Conservation (phyloP, 2,888 invertebrate genomes). For the Pristionchus entomophagus region DNA sequence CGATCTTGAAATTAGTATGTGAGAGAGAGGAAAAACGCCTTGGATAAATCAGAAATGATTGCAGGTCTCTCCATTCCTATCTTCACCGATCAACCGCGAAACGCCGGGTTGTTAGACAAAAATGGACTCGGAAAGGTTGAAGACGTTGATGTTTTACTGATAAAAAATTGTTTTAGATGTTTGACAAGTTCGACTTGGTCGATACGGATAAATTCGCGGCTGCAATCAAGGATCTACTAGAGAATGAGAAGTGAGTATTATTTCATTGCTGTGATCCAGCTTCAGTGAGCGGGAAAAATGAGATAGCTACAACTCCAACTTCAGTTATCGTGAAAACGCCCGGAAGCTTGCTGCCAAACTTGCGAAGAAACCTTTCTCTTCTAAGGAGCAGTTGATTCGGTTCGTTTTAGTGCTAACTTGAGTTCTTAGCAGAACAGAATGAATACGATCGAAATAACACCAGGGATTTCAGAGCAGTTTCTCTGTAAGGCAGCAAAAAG, state of each 20-base stretch:
- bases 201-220: slow-evolving; percentile 20
- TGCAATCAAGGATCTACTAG: slow-evolving; percentile 18
- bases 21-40: too few species aligned
- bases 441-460: too few species aligned
- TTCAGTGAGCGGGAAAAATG: too few species aligned
- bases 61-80: slow-evolving; percentile 21
- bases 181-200: not conserved
- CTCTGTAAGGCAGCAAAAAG: too few species aligned
- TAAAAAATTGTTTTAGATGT: not conserved
- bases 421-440: too few species aligned
- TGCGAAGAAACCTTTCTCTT: not conserved
- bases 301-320: not conserved
- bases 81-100: slow-evolving; percentile 39
- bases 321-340: slow-evolving; percentile 15
- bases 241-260: not conserved
- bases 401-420: too few species aligned
- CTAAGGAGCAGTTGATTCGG: not conserved
- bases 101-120: not conserved
- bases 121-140: slow-evolving; percentile 38
- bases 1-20: too few species aligned
- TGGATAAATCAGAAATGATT: not conserved
- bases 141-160: not conserved
- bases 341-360: not conserved
- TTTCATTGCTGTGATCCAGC: not conserved
- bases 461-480: too few species aligned